Conservation (phyloP, 2,113 vertebrate genomes). For the Agapornis roseicollis region DNA sequence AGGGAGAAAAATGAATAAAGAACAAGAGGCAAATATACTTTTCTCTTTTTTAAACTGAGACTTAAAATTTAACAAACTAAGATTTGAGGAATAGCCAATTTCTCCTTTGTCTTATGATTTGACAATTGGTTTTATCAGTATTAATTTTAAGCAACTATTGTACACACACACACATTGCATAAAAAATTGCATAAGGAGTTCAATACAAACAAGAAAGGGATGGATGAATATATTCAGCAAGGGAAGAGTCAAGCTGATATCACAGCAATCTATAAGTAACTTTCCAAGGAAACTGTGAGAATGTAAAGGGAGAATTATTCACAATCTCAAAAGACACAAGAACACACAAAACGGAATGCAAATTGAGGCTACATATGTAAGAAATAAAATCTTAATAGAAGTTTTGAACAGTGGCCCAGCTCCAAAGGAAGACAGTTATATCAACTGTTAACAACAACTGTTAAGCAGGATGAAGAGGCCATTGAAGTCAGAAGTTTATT, state of each 20-base stretch:
- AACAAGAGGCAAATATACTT: not conserved
- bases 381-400: not conserved
- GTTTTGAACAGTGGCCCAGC: not conserved
- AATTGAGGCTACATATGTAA: not conserved
- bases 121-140: not conserved
- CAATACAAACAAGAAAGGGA: not conserved
- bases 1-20: not conserved
- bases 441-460: not conserved
- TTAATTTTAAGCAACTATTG: not conserved
- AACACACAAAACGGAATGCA: not conserved
- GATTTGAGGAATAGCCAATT: not conserved
- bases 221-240: not conserved
- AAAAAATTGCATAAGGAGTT: not conserved
- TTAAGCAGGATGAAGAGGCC: not conserved
- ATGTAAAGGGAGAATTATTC: not conserved
- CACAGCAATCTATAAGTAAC: not conserved
- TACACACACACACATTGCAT: not conserved
- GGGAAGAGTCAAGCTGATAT: not conserved
- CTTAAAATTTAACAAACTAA: not conserved
- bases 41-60: not conserved
- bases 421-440: not conserved
- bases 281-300: not conserved
- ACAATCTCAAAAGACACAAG: not conserved
- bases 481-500: not conserved
- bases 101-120: not conserved